These are phyloP conservation scores for Axis porcinus DNA, from an alignment of 2,113 vertebrate species.

Conservation along the genomic window DNA sequence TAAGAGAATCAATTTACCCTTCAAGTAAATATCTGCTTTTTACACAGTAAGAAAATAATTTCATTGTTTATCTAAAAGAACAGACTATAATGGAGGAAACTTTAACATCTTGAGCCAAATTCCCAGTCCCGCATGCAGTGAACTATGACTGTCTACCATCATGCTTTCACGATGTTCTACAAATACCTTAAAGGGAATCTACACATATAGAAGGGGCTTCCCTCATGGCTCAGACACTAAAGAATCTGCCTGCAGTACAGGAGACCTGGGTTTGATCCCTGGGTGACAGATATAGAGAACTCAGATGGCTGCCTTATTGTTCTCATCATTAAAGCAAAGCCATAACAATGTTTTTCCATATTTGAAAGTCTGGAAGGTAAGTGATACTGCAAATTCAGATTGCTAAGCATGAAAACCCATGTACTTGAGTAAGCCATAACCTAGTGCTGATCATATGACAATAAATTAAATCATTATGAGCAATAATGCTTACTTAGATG, in stretches of 20 bases:
- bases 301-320: neutral
- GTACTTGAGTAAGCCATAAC: neutral
- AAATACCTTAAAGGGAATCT: neutral
- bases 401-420: neutral
- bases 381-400: neutral
- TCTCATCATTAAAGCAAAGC: neutral
- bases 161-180: neutral
- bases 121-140: neutral
- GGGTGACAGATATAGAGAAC: neutral
- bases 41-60: slow-evolving; percentile 26
- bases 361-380: neutral
- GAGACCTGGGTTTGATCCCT: neutral
- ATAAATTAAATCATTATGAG: neutral
- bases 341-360: neutral
- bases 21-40: slow-evolving; percentile 40
- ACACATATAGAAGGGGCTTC: neutral
- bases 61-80: slow-evolving; percentile 34
- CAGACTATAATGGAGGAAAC: neutral
- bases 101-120: neutral
- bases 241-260: neutral
- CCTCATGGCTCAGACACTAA: neutral
- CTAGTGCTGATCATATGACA: neutral
- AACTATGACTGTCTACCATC: neutral
- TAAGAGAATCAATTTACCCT: slow-evolving; percentile 11
- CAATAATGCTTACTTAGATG: neutral